These are phyloP conservation scores for Dendrolimus houi DNA, from an alignment of 2,888 invertebrate species.

Conservation along the genomic window DNA sequence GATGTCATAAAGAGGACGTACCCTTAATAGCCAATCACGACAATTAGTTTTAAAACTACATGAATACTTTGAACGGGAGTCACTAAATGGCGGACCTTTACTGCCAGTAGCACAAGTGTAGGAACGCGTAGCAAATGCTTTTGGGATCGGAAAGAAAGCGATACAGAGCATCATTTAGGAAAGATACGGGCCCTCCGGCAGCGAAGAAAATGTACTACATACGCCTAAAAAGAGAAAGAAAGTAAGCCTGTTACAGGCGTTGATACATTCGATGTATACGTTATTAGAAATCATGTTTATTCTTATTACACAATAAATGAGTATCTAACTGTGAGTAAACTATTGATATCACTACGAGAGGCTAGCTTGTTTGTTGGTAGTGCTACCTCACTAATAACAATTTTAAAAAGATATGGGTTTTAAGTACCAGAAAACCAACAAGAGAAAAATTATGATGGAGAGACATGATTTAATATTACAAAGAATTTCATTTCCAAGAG, in stretches of 20 bases:
- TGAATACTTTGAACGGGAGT: neutral
- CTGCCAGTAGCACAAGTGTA: neutral
- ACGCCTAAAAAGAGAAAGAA: neutral
- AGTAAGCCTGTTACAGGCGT: neutral
- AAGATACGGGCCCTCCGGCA: neutral
- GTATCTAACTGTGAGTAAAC: neutral
- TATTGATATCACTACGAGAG: neutral
- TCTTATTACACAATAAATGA: neutral
- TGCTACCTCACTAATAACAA: neutral
- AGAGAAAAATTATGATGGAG: neutral
- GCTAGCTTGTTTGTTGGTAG: neutral
- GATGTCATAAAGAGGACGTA: neutral
- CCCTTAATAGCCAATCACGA: neutral
- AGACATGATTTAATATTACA: neutral
- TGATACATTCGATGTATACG: neutral
- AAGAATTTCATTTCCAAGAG: neutral
- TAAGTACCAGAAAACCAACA: neutral
- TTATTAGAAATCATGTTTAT: neutral
- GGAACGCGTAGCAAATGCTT: neutral
- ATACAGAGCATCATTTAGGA: neutral
- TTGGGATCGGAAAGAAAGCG: neutral
- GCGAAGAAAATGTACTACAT: neutral
- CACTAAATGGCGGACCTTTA: neutral
- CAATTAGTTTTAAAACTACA: neutral
- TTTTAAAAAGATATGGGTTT: neutral